A percentile compares a stretch with the other conserved stretches of the same genome.
These are phyloP conservation scores for Microplitis mediator DNA, from an alignment of 1,140 invertebrate genomes.

Conservation along the genomic window DNA sequence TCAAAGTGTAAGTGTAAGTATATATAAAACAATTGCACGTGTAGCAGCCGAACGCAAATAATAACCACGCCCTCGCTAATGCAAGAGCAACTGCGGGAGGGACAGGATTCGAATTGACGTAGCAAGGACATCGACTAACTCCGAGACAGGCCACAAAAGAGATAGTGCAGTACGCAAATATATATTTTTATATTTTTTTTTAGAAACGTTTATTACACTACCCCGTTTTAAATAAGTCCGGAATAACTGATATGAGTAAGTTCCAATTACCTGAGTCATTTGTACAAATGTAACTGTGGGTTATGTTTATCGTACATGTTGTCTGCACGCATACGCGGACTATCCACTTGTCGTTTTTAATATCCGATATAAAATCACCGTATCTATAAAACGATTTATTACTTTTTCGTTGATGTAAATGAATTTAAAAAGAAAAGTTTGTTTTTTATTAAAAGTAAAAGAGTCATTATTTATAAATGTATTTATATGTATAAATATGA, in stretches of 20 bases:
- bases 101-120: conserved; percentile 50
- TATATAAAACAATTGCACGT: conserved; percentile 34
- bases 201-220: neutral
- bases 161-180: conserved; percentile 1
- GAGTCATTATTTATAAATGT: too few species aligned
- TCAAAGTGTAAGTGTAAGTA: too few species aligned
- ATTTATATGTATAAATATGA: too few species aligned
- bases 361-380: neutral
- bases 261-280: too few species aligned
- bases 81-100: conserved; percentile 22
- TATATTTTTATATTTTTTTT: neutral
- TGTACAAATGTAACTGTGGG: too few species aligned
- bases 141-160: conserved; percentile 40
- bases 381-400: too few species aligned
- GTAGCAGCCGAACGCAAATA: conserved; percentile 36
- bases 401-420: too few species aligned
- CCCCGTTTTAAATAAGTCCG: too few species aligned
- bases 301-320: too few species aligned
- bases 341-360: conserved; percentile 1
- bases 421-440: too few species aligned
- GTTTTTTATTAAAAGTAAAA: too few species aligned
- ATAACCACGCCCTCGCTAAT: conserved; percentile 53
- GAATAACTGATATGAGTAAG: too few species aligned
- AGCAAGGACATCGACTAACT: conserved; percentile 51
- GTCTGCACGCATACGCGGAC: neutral